Evolutionary conservation across 2,797 vertebrate genomes (phyloP), one percentile per base, ranked within the genome.

Genomic region (Sebastes nivosus): DNA sequence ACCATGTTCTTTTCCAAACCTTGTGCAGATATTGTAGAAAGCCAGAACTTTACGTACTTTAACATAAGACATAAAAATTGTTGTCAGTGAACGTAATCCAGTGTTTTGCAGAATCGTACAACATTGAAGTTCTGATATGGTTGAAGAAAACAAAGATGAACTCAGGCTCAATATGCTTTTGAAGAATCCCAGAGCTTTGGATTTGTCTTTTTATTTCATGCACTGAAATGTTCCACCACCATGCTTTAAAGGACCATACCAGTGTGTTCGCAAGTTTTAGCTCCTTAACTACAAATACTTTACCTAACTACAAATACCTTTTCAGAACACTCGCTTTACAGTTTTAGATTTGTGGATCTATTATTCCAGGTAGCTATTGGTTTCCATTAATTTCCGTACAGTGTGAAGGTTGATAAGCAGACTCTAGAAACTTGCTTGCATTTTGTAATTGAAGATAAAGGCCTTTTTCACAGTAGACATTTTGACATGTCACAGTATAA

Each of bases 201-300:
- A 32, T 63, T 66, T 42, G 18, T 67, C 16, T 64, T 67, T 12
- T 9, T 20, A 18, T n/a, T 59, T 74, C 78, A 85, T 63, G 80
- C 77, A 67, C 24, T 24, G 24, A 10, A n/a, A 34, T 34, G 13
- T 81, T 85, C 18, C 25, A 72, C 16, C 58, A 6, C 42, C 57
- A 67, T 74, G 72, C 75, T 73, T 77, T 85, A 69, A 77, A 67
- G 32, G 29, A 74, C 32, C 36, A 3, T 9, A 81, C 36, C 54
- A 25, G 50, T 22, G 79, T 54, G 18, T 64, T 63, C 16, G 13
- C 54, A 57, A 2, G 20, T 30, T 77, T 75, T 24, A 65, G 67
- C 38, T 52, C 29, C 57, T 54, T 3, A 13, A 52, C 67, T 25
- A 20, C 75, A 80, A 70, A 69, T 65, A 18, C 50, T 38, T 77